These are phyloP conservation scores for Lysandra coridon DNA, from an alignment of 2,888 invertebrate species.

Conservation along the genomic window DNA sequence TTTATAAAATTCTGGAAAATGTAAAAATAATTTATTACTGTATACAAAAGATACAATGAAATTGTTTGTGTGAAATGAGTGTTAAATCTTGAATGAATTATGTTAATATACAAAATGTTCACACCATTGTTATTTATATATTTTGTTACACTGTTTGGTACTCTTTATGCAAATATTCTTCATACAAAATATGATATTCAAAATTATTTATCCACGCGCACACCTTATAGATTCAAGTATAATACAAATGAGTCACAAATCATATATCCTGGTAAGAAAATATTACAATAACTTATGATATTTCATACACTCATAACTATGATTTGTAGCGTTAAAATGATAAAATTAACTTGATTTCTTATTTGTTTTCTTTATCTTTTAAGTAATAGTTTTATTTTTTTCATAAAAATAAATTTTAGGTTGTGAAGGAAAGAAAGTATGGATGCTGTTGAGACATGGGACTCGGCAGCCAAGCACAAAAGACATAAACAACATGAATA, in stretches of 20 bases:
- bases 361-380: background rate
- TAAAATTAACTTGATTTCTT: background rate
- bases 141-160: conserved; percentile 5
- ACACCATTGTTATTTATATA: background rate
- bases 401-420: conserved; percentile 61
- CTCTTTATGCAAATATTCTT: conserved; percentile 35
- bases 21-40: background rate
- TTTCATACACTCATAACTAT: too few relatives aligned
- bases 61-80: background rate
- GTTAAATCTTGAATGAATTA: background rate
- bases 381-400: background rate
- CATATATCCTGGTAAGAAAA: conserved; percentile 80
- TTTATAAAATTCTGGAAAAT: background rate
- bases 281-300: too few relatives aligned
- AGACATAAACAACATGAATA: conserved; percentile 77
- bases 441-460: conserved; percentile 89
- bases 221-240: conserved; percentile 86
- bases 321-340: too few relatives aligned
- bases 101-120: background rate
- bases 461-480: conserved; percentile 85
- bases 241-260: conserved; percentile 82
- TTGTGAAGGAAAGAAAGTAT: conserved; percentile 84
- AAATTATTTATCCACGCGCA: conserved; percentile 83
- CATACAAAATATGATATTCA: conserved; percentile 49
- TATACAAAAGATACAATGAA: background rate